A percentile compares a stretch with the other conserved stretches of the same genome.
These are phyloP conservation scores for Laticauda colubrina DNA, from an alignment of 2,113 vertebrate species.

Conservation along the genomic window DNA sequence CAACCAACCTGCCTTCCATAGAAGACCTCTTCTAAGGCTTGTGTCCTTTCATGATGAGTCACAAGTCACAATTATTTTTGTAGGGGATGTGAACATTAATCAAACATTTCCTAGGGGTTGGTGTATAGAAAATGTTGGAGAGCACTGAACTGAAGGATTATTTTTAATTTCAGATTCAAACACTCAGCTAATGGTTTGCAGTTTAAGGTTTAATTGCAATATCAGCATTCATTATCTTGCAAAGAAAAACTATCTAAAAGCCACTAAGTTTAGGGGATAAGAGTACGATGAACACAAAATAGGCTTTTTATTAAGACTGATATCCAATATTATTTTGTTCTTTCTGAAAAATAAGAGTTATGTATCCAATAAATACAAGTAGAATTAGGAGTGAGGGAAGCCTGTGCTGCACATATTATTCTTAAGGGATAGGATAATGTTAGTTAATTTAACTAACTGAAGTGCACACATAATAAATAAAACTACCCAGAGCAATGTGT, in stretches of 20 bases:
- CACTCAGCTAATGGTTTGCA: background rate
- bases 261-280: background rate
- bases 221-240: background rate
- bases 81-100: background rate
- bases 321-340: background rate
- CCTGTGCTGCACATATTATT: background rate
- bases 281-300: background rate
- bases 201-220: background rate
- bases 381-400: slow-evolving; percentile 7
- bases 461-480: slow-evolving; percentile 13
- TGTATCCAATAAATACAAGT: slow-evolving; percentile 5
- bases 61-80: background rate
- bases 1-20: background rate
- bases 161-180: background rate
- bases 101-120: background rate
- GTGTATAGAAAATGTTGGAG: background rate
- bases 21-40: background rate
- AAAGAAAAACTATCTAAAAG: background rate
- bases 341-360: background rate
- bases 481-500: background rate
- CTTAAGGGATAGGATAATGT: background rate
- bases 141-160: background rate
- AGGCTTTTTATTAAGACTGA: slow-evolving; percentile 5
- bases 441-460: slow-evolving; percentile 19
- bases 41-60: no score